Conservation (phyloP, 2,797 vertebrate species). For the Mareca penelope region DNA sequence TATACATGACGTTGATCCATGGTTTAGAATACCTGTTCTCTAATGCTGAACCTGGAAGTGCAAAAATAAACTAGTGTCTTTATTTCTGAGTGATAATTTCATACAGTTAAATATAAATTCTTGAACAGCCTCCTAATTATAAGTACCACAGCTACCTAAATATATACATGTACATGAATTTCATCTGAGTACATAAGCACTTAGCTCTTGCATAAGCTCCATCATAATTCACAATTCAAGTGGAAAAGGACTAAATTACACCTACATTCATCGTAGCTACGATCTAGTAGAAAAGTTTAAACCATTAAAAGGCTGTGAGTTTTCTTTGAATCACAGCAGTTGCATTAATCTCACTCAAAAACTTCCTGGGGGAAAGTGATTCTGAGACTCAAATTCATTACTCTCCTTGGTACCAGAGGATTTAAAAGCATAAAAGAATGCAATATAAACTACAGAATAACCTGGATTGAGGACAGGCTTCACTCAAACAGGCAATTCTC, state of each 20-base stretch:
- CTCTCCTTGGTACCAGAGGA: background rate
- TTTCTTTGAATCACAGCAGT: background rate
- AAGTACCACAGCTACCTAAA: background rate
- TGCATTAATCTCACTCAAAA: background rate
- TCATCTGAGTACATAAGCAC: background rate
- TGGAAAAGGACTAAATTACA: background rate
- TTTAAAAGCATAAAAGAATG: background rate
- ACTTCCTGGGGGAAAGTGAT: background rate
- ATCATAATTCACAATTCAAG: conserved; percentile 4
- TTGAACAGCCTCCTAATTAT: background rate
- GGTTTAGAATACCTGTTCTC: background rate
- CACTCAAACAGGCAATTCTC: background rate
- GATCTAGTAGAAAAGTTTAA: background rate
- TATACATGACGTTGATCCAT: background rate
- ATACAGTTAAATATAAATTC: background rate
- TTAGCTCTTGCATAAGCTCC: background rate
- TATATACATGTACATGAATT: background rate
- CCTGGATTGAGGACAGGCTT: background rate
- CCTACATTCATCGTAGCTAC: background rate
- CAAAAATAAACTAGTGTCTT: background rate
- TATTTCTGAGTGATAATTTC: background rate
- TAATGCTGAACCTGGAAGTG: background rate
- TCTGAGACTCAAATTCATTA: background rate
- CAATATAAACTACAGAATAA: background rate
- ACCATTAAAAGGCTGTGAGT: background rate